Evolutionary conservation across 2,888 invertebrate species (phyloP).

Genomic region (Pycnomerus fuliginosus): DNA sequence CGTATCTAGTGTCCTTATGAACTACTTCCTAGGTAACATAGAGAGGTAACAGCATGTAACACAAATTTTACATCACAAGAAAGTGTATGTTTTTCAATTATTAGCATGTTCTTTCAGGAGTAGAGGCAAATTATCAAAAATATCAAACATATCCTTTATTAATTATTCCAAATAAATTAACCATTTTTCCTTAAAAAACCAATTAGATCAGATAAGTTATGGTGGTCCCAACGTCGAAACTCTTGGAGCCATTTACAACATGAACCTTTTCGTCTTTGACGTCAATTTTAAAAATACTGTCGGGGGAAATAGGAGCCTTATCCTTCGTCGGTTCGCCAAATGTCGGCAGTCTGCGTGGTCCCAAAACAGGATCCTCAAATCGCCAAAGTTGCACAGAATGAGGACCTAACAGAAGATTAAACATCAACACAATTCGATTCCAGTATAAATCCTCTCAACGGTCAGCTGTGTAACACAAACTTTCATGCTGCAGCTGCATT

Average conservation of each 20-base stretch:
- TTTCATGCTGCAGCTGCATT: too few relatives aligned
- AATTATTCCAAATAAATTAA: too few relatives aligned
- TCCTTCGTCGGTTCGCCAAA: conserved; percentile 65
- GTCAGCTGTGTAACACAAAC: too few relatives aligned
- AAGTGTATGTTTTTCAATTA: too few relatives aligned
- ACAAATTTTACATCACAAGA: too few relatives aligned
- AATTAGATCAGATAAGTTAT: conserved; percentile 38
- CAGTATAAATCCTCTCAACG: neutral
- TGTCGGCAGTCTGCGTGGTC: conserved; percentile 74
- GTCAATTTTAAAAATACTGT: conserved; percentile 57
- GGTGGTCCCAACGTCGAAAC: conserved; percentile 54
- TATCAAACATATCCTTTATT: too few relatives aligned
- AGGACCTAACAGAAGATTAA: conserved; percentile 54
- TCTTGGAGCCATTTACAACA: conserved; percentile 52
- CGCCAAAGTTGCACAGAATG: conserved; percentile 70
- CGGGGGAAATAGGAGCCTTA: conserved; percentile 57
- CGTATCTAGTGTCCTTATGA: too few relatives aligned
- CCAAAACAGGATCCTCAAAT: conserved; percentile 72
- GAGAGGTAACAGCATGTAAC: too few relatives aligned
- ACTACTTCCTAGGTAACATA: too few relatives aligned
- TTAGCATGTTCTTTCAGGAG: too few relatives aligned
- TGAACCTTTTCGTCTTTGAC: conserved; percentile 52
- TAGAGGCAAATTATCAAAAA: too few relatives aligned
- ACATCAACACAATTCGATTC: conserved; percentile 2
- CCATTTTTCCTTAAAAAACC: conserved; percentile 9